Evolutionary conservation across 2,113 vertebrate species (phyloP).

Genomic region (Plecturocebus donacophilus): DNA sequence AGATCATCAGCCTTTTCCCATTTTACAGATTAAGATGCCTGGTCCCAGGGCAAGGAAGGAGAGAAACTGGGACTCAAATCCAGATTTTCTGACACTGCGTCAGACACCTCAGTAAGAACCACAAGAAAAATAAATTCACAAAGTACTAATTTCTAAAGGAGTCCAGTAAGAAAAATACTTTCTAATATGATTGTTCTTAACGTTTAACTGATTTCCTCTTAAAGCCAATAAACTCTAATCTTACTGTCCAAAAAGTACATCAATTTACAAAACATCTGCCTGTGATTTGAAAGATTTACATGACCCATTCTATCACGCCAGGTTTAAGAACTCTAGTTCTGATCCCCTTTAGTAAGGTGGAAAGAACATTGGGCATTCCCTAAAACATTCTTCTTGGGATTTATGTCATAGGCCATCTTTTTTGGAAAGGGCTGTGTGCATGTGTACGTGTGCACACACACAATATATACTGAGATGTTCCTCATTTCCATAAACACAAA

Average conservation of each 20-base stretch:
- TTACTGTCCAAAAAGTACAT: background rate
- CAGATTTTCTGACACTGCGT: background rate
- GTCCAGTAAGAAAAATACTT: background rate
- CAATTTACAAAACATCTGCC: background rate
- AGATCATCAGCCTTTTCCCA: background rate
- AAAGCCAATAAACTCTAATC: background rate
- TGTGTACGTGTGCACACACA: accelerated
- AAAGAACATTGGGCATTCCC: background rate
- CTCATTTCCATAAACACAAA: background rate
- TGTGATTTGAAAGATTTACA: background rate
- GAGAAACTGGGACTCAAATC: background rate
- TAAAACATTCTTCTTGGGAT: background rate
- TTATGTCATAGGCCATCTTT: background rate
- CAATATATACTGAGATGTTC: background rate
- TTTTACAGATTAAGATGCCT: background rate
- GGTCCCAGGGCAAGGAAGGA: background rate
- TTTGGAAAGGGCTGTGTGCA: background rate
- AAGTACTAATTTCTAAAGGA: background rate
- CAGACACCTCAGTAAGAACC: background rate
- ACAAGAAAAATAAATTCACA: background rate
- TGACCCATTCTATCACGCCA: no score
- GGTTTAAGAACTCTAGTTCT: background rate
- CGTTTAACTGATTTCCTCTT: background rate
- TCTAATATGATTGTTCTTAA: background rate
- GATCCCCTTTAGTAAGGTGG: background rate